Evolutionary conservation across 2,888 invertebrate species (phyloP).

Genomic region (Acheta domesticus): DNA sequence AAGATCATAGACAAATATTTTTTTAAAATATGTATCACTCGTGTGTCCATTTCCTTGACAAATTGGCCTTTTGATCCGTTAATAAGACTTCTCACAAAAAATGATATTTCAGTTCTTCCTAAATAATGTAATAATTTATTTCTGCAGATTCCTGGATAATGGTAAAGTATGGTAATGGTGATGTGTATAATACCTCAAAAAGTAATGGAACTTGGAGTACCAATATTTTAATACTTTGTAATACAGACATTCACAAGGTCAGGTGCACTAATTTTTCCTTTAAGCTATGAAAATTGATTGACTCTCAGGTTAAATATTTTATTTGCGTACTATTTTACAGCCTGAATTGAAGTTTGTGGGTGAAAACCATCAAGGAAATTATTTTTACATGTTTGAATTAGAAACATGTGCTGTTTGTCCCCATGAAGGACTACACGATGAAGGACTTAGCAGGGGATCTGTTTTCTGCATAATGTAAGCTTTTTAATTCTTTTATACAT

Average conservation of each 20-base stretch:
- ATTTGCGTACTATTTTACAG: neutral
- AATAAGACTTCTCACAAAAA: too few species aligned
- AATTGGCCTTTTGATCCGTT: too few species aligned
- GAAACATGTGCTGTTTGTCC: neutral
- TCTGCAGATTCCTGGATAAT: constrained; percentile 26
- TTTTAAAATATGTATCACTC: too few species aligned
- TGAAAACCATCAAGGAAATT: neutral
- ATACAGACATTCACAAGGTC: constrained; percentile 18
- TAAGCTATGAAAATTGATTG: neutral
- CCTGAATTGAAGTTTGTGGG: constrained; percentile 18
- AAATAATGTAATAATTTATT: neutral
- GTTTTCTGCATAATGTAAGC: constrained; percentile 28
- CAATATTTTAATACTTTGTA: constrained; percentile 21
- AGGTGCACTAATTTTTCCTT: neutral
- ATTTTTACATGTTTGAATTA: constrained; percentile 25
- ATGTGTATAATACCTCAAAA: neutral
- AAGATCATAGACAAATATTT: too few species aligned
- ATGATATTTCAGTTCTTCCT: neutral
- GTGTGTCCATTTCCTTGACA: too few species aligned
- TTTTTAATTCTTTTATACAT: neutral
- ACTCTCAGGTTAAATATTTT: neutral
- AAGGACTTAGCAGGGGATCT: constrained; percentile 27
- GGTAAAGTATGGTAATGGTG: constrained; percentile 26
- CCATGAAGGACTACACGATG: neutral
- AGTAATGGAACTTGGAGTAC: neutral